Conservation (phyloP, 2,888 invertebrate genomes). For the Petrophora chlorosata region DNA sequence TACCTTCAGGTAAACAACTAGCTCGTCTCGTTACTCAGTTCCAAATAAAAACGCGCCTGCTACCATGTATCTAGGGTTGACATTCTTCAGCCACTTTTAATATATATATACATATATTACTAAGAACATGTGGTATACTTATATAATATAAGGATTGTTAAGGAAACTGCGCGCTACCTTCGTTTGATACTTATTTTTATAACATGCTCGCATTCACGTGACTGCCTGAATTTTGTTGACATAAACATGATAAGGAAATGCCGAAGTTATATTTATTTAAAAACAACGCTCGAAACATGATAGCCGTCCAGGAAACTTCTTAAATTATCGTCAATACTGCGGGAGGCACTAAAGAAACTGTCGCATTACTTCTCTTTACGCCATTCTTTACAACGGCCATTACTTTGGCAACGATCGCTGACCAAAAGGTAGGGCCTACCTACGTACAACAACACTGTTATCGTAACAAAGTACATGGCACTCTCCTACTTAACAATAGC, state of each 20-base stretch:
- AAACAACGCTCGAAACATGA: conserved; percentile 52
- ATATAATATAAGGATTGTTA: no score
- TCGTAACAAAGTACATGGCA: conserved; percentile 32
- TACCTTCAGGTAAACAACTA: no score
- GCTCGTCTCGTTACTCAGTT: no score
- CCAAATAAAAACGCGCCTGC: no score
- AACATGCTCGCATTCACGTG: conserved; percentile 23
- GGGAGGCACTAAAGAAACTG: conserved; percentile 43
- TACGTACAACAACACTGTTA: conserved; percentile 45
- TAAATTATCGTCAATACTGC: conserved; percentile 54
- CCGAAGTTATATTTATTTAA: conserved; percentile 42
- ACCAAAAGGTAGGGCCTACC: conserved; percentile 24
- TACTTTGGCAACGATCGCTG: conserved; percentile 47
- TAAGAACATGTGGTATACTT: no score
- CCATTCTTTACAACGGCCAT: conserved; percentile 48
- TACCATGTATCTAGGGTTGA: no score
- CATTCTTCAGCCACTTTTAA: no score
- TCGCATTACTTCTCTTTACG: conserved; percentile 43
- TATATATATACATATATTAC: no score
- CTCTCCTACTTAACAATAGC: conserved; percentile 10
- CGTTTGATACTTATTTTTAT: conserved; percentile 31
- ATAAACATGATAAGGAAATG: conserved; percentile 55
- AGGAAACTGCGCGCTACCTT: conserved; percentile 13
- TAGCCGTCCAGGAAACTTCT: conserved; percentile 48
- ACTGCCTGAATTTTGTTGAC: conserved; percentile 35